Conservation (phyloP, 1,140 invertebrate species). For the Fopius arisanus region DNA sequence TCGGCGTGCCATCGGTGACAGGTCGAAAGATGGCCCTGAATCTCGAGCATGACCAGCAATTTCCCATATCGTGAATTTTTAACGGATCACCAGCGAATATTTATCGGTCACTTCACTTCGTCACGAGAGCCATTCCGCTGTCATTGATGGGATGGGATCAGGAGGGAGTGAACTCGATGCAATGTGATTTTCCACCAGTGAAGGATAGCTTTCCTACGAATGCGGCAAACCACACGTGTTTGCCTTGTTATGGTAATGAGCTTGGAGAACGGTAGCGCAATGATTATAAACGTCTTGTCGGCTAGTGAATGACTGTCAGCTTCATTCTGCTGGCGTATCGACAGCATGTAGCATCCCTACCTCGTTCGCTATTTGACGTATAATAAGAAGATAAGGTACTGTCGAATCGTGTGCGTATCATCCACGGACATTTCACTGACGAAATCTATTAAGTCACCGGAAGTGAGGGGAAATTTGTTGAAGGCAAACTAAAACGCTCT, state of each 20-base stretch:
- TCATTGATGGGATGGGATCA: not conserved
- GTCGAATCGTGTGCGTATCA: no score
- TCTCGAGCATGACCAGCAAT: constrained; percentile 42
- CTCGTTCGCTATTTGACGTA: constrained; percentile 19
- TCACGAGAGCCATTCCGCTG: no score
- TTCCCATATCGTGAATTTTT: constrained; percentile 40
- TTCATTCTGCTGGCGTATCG: not conserved
- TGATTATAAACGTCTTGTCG: constrained; percentile 22
- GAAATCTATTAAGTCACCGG: no score
- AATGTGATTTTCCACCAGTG: not conserved
- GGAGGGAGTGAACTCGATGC: not conserved
- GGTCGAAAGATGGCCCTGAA: constrained; percentile 34
- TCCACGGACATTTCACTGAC: not conserved
- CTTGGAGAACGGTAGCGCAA: not conserved
- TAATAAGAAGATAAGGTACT: no score
- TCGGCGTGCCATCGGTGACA: constrained; percentile 23
- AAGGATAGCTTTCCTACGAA: not conserved
- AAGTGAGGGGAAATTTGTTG: no score
- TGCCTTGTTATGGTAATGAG: constrained; percentile 20
- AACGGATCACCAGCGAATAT: not conserved
- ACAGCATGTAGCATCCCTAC: constrained; percentile 26
- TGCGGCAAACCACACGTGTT: not conserved
- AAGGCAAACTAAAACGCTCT: no score
- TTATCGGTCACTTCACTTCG: no score
- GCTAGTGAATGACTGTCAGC: constrained; percentile 17